A percentile compares a stretch with the other conserved stretches of the same genome.
Conservation (phyloP, 2,888 invertebrate species). For the Molorchus minor region DNA sequence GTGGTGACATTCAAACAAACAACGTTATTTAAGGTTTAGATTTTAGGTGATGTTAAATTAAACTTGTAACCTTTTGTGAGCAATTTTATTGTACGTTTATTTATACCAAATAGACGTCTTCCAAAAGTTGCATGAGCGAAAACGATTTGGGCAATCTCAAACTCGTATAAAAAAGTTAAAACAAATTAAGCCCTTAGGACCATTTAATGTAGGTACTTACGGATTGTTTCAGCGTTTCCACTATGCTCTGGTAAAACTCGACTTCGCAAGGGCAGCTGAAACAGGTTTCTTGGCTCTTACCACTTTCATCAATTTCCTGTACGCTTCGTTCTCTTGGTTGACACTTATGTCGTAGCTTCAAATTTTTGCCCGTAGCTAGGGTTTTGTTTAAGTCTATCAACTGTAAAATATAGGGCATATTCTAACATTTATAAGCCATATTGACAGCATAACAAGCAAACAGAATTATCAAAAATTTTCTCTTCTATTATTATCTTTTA, state of each 20-base stretch:
- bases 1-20: too few relatives aligned
- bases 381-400: slow-evolving; percentile 48
- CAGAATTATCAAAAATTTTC: too few relatives aligned
- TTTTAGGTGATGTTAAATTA: too few relatives aligned
- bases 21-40: too few relatives aligned
- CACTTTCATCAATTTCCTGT: slow-evolving; percentile 26
- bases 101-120: background rate
- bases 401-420: slow-evolving; percentile 36
- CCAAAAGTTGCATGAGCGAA: too few relatives aligned
- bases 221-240: slow-evolving; percentile 46
- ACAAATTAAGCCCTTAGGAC: too few relatives aligned
- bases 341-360: slow-evolving; percentile 33
- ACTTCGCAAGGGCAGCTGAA: slow-evolving; percentile 47
- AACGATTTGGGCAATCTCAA: too few relatives aligned
- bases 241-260: slow-evolving; percentile 46
- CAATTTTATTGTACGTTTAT: background rate
- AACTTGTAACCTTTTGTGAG: background rate
- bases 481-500: too few relatives aligned
- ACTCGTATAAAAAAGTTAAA: too few relatives aligned
- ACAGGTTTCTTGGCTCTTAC: slow-evolving; percentile 30
- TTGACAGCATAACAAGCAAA: too few relatives aligned
- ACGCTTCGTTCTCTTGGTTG: slow-evolving; percentile 38
- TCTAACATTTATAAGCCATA: too few relatives aligned
- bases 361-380: slow-evolving; percentile 38
- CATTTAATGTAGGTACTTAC: too few relatives aligned